phyloP scores from a whole-genome alignment of 2,797 vertebrate species.

The Phataginus tetradactyla region DNA sequence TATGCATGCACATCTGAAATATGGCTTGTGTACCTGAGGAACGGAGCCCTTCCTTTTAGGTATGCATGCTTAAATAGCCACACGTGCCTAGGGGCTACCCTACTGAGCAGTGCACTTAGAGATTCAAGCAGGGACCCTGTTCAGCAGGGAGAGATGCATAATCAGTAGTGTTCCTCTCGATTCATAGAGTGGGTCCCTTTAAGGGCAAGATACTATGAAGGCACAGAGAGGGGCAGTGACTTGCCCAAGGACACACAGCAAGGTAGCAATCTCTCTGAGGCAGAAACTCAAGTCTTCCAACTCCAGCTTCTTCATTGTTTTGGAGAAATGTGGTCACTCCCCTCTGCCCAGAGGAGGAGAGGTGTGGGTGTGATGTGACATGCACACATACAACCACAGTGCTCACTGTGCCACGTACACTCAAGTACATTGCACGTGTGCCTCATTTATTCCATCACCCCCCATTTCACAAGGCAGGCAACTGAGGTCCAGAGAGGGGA shows the following conservation, averaged over 20 bases:
- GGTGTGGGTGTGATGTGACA: neutral
- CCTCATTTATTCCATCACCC: neutral
- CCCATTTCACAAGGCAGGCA: neutral
- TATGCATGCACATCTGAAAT: fast-evolving
- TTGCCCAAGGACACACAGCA: neutral
- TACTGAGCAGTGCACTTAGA: neutral
- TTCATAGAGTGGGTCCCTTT: neutral
- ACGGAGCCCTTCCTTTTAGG: neutral
- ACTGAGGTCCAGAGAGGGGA: neutral
- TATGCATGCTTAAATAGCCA: neutral
- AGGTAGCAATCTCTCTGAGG: neutral
- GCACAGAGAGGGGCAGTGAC: neutral
- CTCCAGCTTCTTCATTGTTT: neutral
- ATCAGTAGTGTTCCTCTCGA: neutral
- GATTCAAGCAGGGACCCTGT: neutral
- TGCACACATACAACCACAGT: fast-evolving
- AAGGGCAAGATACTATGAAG: neutral
- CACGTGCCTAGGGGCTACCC: fast-evolving
- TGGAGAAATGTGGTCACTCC: neutral
- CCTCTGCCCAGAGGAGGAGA: too few relatives aligned
- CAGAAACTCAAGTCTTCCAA: neutral
- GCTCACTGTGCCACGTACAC: fast-evolving
- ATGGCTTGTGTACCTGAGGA: fast-evolving
- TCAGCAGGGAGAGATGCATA: neutral
- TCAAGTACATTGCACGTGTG: fast-evolving